Percentiles rank a stretch among this genome's conserved stretches.
Evolutionary conservation across 2,797 vertebrate species (phyloP).

Genomic region (Steatocranus sp.): DNA sequence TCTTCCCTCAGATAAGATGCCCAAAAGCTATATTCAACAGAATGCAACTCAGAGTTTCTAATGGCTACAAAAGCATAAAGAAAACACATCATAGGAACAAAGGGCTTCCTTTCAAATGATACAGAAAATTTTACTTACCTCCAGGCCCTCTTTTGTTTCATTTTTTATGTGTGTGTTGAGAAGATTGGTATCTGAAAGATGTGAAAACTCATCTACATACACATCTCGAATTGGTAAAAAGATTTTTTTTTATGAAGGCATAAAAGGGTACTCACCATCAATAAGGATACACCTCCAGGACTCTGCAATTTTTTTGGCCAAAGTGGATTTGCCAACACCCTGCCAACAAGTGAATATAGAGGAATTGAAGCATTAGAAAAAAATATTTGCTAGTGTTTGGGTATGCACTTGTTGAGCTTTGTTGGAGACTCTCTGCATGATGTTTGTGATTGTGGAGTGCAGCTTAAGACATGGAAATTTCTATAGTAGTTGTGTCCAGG

Average conservation of each 20-base stretch:
- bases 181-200: slow-evolving; percentile 81
- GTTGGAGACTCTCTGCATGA: background rate
- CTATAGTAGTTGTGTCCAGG: background rate
- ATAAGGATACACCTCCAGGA: slow-evolving; percentile 85
- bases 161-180: slow-evolving; percentile 77
- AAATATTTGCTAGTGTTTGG: background rate
- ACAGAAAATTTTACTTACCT: slow-evolving; percentile 68
- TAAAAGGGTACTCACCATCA: slow-evolving; percentile 78
- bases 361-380: background rate
- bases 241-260: background rate
- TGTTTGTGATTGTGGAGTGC: background rate
- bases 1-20: slow-evolving; percentile 77
- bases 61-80: background rate
- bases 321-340: slow-evolving; percentile 89
- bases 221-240: background rate
- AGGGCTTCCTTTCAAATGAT: background rate
- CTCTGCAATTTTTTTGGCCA: slow-evolving; percentile 82
- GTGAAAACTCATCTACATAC: background rate
- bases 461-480: background rate
- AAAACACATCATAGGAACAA: background rate
- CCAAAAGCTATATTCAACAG: slow-evolving; percentile 73
- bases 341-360: slow-evolving; percentile 27
- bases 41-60: background rate
- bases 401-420: background rate
- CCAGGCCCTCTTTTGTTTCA: slow-evolving; percentile 74